Evolutionary conservation across 2,113 vertebrate genomes (phyloP).

Genomic region (Phoxinus phoxinus): DNA sequence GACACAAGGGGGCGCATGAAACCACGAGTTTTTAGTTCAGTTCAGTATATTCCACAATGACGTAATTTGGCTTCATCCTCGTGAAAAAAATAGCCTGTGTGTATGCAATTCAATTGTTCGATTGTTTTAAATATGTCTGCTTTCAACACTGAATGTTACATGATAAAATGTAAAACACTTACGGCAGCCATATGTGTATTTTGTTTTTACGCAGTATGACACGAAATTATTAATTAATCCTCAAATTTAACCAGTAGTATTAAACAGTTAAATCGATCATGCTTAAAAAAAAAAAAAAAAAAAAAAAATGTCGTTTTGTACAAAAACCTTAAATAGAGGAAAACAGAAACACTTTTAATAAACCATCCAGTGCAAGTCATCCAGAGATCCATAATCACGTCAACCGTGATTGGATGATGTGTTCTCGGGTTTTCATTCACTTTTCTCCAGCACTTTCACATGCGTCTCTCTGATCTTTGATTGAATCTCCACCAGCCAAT

Average conservation of each 20-base stretch:
- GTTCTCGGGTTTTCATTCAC: constrained; percentile 60
- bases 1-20: constrained; percentile 1
- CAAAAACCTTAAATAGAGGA: neutral
- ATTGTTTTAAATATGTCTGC: neutral
- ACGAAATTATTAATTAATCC: neutral
- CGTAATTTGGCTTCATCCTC: neutral
- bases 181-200: neutral
- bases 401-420: constrained; percentile 13
- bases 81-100: neutral
- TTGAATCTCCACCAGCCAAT: constrained; percentile 52
- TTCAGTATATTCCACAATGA: neutral
- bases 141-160: neutral
- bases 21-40: neutral
- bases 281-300: neutral
- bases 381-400: neutral
- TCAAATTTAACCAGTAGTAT: neutral
- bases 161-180: neutral
- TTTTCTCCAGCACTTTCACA: constrained; percentile 17
- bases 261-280: neutral
- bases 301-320: neutral
- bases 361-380: neutral
- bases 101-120: too few species aligned
- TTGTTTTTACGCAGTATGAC: neutral
- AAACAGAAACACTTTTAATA: neutral
- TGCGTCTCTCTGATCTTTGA: constrained; percentile 38